Base-by-base conservation (phyloP, 1,140 invertebrate species). In the Drosophila seguyi region DNA sequence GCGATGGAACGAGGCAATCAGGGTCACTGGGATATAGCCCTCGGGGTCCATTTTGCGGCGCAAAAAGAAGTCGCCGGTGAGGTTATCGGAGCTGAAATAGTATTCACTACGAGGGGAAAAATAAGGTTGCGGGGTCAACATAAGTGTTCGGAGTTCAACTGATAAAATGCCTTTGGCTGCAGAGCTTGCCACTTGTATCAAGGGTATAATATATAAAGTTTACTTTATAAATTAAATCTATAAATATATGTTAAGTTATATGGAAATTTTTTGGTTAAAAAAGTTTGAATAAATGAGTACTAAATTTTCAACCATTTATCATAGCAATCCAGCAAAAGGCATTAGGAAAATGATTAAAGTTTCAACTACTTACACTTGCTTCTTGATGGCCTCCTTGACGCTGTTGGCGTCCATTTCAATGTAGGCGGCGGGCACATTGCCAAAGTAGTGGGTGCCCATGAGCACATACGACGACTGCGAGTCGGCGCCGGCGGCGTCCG, bases 81-180 rank as follows among this genome's bases (percentile, higher is more conserved):
- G 94, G 94, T 99, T 99, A 84, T 99, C 98, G 83, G 97, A 96
- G 92, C 98, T 99, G 94, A 99, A 99, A 95, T 99, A 99, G 94
- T 99, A 99, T 94, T 99, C 99, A 93, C 98, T 99, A 13, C 11
- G 25, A 1, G 93, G 14, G 38, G 31, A 38, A 38, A 56, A 72
- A 44, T 25, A 20, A 25, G 20, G n/a, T 34, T 34, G 31, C 2
- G 10, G 44, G 52, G 47, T 65, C 22, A 56, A 48, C 14, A 18
- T 31, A 34, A 14, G 4, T 39, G 55, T 63, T 63, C 1, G 0
- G 5, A 41, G 6, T 44, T 50, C n/a, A 38, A 25, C 1, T 3
- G 11, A 58, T 22, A 55, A 38, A 73, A 55, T 72, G 62, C 62
- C 62, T 61, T 61, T n/a, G 1, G 62, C 52, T 58, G 20, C 7